These are phyloP conservation scores for Thoracochromis brauschi DNA, from an alignment of 2,113 vertebrate genomes.

Conservation along the genomic window DNA sequence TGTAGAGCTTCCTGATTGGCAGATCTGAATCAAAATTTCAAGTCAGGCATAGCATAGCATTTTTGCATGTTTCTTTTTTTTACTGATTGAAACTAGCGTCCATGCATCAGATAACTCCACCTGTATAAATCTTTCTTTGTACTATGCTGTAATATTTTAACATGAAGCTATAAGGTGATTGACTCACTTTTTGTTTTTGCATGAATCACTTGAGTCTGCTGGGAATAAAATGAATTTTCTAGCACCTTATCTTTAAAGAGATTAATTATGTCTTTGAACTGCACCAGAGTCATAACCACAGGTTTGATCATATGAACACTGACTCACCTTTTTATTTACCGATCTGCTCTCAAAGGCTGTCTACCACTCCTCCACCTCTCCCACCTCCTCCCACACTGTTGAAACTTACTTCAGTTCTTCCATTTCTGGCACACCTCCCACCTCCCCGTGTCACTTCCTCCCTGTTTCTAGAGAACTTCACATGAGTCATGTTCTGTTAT, in stretches of 20 bases:
- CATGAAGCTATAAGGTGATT: not conserved
- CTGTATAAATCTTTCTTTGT: not conserved
- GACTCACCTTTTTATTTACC: not conserved
- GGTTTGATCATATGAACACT: not conserved
- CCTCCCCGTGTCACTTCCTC: not conserved
- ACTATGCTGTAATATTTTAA: not conserved
- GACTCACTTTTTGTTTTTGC: not conserved
- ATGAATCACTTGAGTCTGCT: not conserved
- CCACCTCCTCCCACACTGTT: not conserved
- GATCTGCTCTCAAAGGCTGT: not conserved
- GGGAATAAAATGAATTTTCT: not conserved
- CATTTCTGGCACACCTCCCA: not conserved
- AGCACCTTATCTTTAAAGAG: not conserved
- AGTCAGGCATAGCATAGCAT: fast-evolving
- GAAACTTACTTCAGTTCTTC: not conserved
- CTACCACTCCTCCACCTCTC: not conserved
- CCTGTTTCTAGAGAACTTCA: not conserved
- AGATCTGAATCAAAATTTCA: not conserved
- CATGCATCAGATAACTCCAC: fast-evolving
- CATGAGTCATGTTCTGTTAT: not conserved
- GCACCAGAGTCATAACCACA: not conserved
- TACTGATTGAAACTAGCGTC: not conserved
- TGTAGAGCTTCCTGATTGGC: not conserved
- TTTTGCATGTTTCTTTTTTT: not conserved
- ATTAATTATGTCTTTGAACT: not conserved